Percentiles rank a stretch among this genome's conserved stretches.
phyloP scores from a whole-genome alignment of 2,888 invertebrate genomes.

The Cordylochernes scorpioides region DNA sequence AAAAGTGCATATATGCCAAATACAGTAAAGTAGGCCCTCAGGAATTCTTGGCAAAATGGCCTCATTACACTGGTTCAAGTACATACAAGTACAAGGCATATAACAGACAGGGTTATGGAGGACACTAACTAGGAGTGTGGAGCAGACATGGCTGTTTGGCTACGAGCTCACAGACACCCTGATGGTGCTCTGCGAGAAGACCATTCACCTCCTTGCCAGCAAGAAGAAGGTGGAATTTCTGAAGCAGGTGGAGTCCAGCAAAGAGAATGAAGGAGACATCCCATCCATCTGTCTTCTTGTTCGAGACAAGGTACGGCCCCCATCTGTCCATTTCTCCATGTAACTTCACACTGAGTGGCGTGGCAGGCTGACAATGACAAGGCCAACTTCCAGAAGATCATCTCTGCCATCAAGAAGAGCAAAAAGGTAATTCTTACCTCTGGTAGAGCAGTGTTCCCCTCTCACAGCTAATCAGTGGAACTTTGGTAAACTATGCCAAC shows the following conservation, averaged over 20 bases:
- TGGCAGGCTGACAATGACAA: slow-evolving; percentile 62
- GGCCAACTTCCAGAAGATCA: slow-evolving; percentile 38
- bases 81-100: no score
- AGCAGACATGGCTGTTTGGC: slow-evolving; percentile 90
- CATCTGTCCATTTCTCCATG: no score
- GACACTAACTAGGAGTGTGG: no score
- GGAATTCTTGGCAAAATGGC: no score
- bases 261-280: slow-evolving; percentile 45
- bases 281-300: slow-evolving; percentile 59
- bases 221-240: slow-evolving; percentile 95
- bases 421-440: slow-evolving; percentile 32
- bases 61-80: no score
- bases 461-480: no score
- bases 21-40: no score
- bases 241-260: slow-evolving; percentile 54
- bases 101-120: no score
- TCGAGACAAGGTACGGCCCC: slow-evolving; percentile 53
- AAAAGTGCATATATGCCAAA: no score
- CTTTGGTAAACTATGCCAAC: no score
- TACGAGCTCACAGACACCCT: slow-evolving; percentile 90
- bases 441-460: no score
- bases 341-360: no score
- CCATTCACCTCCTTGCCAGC: slow-evolving; percentile 68
- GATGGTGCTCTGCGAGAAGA: slow-evolving; percentile 58
- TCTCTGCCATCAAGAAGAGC: slow-evolving; percentile 55